Evolutionary conservation across 2,113 vertebrate genomes (phyloP), one percentile per base, ranked within the genome.

Genomic region (Deroptyus accipitrinus): DNA sequence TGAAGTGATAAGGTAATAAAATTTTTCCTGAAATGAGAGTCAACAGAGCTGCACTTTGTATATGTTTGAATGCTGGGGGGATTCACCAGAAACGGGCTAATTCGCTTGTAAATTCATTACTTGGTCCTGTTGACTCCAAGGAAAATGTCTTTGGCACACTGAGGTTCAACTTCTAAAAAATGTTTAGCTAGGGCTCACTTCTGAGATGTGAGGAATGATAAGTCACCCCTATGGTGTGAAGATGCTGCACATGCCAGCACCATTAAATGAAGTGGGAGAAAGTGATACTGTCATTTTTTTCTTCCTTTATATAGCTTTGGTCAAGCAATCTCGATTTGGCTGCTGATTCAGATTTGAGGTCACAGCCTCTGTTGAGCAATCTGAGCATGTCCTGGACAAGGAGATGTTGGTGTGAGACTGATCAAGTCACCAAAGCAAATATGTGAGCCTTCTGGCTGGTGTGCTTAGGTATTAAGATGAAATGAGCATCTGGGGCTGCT

Each of bases 301-400:
- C 2, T 2, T 28, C 27, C 41, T 17, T 41, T 80, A n/a, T 42
- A 7, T 6, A 22, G 37, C 14, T 75, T 41, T 86, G 11, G 7
- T 23, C 31, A 22, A 72, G 18, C 20, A 7, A 3, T 63, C 31
- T 2, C 12, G 9, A 23, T 67, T 54, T 67, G 66, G 46, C 35
- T 1, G 5, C 15, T 24, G 46, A 0, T 15, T 4, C 25, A 63
- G 37, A 12, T 83, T 88, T 67, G 57, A 0, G 4, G 33, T 86
- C 28, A 1, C 1, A 12, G 9, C 7, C 7, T 68, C 23, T 4
- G 0, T 0, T 31, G 48, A 44, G 12, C 1, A 4, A 46, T 16
- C 27, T 55, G 49, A 35, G 37, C 16, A 3, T 17, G 35, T 75
- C 41, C 76, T 42, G 80, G 39, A 6, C 13, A 22, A 31, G 0